phyloP scores from a whole-genome alignment of 2,797 vertebrate genomes.

The Falco concolor region DNA sequence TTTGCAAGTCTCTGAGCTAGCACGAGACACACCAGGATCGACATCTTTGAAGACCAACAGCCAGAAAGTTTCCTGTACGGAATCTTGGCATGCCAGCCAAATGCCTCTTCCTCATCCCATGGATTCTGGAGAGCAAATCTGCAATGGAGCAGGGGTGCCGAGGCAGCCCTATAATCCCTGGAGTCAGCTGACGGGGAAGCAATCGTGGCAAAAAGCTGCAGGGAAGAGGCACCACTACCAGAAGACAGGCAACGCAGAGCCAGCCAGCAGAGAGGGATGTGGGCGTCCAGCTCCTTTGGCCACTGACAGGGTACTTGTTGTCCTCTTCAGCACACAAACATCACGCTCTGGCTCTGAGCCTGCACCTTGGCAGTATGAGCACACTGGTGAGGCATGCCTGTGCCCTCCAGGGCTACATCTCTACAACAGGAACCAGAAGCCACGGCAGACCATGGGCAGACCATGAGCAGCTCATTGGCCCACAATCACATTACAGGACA shows the following conservation, averaged over 20 bases:
- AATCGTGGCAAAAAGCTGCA: not conserved
- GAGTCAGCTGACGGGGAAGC: not conserved
- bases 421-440: constrained; percentile 67
- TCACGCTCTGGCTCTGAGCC: not conserved
- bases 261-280: not conserved
- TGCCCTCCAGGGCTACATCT: constrained; percentile 18
- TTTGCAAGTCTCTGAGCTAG: not conserved
- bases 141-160: not conserved
- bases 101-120: not conserved
- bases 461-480: not conserved
- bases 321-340: not conserved
- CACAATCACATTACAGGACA: constrained; percentile 69
- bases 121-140: not conserved
- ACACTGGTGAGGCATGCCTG: not conserved
- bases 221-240: not conserved
- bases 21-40: fast-evolving
- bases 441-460: not conserved
- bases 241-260: fast-evolving
- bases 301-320: not conserved
- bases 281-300: not conserved
- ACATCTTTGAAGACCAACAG: not conserved
- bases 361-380: not conserved
- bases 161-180: not conserved
- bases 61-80: not conserved
- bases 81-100: not conserved